Base-by-base conservation (phyloP, 1,140 invertebrate species). In the Oscheius sp. region DNA sequence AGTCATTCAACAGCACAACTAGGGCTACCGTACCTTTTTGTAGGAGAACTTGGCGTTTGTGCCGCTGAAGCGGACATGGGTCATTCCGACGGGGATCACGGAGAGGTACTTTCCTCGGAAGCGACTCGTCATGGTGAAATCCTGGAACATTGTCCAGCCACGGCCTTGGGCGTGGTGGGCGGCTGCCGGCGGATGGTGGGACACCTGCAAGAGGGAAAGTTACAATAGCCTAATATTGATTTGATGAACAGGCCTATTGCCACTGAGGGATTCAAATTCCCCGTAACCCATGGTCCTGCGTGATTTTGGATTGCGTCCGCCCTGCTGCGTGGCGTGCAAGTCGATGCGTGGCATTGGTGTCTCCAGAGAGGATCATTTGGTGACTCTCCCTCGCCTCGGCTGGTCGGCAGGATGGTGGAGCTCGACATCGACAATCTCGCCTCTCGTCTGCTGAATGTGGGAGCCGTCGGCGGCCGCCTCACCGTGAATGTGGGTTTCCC, bases 61-160 rank as follows among this genome's bases (percentile, higher is more conserved):
- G 10, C 68, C 73, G 38, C 75, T 71, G 61, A 83, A 84, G 0
- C 61, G 74, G 77, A 90, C 88, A 31, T 93, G 88, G 83, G 93
- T 91, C 67, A 89, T 92, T 71, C 95, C 95, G 78, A 94, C 87
- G 23, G 95, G 95, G 80, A 94, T 91, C 32, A 96, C 89, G 85
- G 92, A 83, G 7, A 99, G 89, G 87, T 97, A 98, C 88, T 97
- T 97, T 77, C 96, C 96, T 64, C 95, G 89, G 85, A 98, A 98
- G 88, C 97, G 97, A 79, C 92, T 95, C 42, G 93, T 92, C 93
- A 98, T 96, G 35, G 94, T 94, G 86, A 98, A 97, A 86, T 98
- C 95, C 86, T 98, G 95, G 92, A 93, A 97, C 85, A 92, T 93
- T 35, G 88, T 88, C 96, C 96, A 99, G 26, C 89, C 89, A 67